Base-by-base conservation (phyloP, 2,113 vertebrate genomes). In the Cyprinodon tularosa region DNA sequence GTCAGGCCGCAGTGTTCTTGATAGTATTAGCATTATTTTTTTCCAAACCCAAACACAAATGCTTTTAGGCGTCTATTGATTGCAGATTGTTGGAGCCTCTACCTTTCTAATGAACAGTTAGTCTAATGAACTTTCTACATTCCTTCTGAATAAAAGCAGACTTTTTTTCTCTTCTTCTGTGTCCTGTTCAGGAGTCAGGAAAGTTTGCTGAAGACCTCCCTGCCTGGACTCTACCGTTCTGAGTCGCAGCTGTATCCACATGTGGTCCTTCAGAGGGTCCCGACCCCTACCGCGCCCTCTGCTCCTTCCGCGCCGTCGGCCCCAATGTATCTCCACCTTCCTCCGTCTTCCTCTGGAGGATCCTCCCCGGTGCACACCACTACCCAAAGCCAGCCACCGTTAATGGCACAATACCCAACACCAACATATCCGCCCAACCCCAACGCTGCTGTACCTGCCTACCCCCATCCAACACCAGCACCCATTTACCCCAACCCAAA, bases 201-300 rank as follows among this genome's bases (percentile, higher is more conserved):
- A 86, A 94, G 89, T 80, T 77, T 94, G 62, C 85, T 94, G 80
- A 94, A 93, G 79, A 81, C 87, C 6, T 86, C 92, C n/a, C 68
- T 92, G 22, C 87, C 92, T 0, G 92, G 93, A 3, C 86, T 93
- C 53, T 93, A 92, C 82, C 86, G 85, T 61, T 84, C 92, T 0
- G 94, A 94, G 17, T 91, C 90, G 8, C 93, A 94, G 83, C 84
- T 94, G 0, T 94, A 94, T 80, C 93, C 92, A 0, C 93, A 93
- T 7, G 89, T 94, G 3, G 93, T 94, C 66, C 86, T 94, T 29
- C 93, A 95, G 86, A 91, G 93, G 78, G 93, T 93, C 44, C 91
- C 92, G 1, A 93, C 93, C 3, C 92, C 93, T 0, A 93, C 90
- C 0, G 92, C 89, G 0, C 93, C 93, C 11, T 86, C 89, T 0